Evolutionary conservation across 2,113 vertebrate genomes (phyloP).

Genomic region (Ailuropoda melanoleuca): DNA sequence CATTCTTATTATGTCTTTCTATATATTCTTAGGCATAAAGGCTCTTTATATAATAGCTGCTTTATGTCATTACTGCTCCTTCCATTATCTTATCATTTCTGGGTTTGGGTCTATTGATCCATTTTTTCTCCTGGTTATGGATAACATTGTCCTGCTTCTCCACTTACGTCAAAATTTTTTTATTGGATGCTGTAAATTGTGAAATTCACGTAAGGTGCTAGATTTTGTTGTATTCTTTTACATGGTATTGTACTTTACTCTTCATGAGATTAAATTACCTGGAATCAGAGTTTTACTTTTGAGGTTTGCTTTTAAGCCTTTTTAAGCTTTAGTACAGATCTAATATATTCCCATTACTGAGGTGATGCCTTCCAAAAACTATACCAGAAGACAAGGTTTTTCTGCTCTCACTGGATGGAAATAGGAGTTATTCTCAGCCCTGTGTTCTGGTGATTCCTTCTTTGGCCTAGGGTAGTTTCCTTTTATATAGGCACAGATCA

Average conservation of each 20-base stretch:
- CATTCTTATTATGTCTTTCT: neutral
- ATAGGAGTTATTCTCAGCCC: neutral
- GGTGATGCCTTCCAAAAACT: neutral
- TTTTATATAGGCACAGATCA: neutral
- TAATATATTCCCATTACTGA: too few relatives aligned
- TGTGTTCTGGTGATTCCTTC: neutral
- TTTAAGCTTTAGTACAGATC: neutral
- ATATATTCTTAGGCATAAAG: neutral
- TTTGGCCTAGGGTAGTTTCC: neutral
- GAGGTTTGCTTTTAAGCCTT: neutral
- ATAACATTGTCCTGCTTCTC: neutral
- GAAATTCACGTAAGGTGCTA: neutral
- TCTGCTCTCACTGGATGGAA: neutral
- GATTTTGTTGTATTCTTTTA: neutral
- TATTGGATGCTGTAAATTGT: neutral
- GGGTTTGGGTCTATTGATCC: neutral
- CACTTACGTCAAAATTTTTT: neutral
- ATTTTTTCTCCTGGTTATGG: slow-evolving; percentile 19
- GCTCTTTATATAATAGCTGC: neutral
- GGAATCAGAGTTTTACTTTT: neutral
- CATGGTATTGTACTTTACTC: neutral
- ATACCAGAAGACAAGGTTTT: neutral
- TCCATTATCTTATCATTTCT: neutral
- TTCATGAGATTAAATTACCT: neutral
- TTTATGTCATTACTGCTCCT: neutral